phyloP scores from a whole-genome alignment of 2,113 vertebrate genomes.

The Lepus timidus region DNA sequence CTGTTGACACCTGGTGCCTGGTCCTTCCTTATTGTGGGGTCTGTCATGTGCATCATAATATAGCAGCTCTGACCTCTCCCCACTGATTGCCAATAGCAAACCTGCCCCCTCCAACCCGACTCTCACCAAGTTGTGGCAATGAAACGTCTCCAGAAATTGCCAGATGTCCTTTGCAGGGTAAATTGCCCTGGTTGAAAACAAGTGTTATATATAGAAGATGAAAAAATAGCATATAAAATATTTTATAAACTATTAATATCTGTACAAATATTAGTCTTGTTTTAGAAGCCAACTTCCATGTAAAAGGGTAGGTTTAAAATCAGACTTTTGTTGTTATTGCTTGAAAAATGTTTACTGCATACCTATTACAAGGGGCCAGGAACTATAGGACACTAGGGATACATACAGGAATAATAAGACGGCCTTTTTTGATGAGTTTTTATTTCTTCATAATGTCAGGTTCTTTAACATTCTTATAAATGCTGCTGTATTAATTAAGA shows the following conservation, averaged over 20 bases:
- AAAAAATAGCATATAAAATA: background rate
- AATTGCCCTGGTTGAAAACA: background rate
- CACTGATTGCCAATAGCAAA: background rate
- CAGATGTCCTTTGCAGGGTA: background rate
- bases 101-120: background rate
- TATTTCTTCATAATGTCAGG: constrained; percentile 46
- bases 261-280: background rate
- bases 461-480: constrained; percentile 39
- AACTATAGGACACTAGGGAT: background rate
- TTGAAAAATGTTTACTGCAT: constrained; percentile 55
- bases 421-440: constrained; percentile 40
- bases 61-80: background rate
- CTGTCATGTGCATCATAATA: background rate
- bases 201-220: background rate
- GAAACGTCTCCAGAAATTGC: background rate
- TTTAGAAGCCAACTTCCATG: constrained; percentile 12
- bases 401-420: background rate
- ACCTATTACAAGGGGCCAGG: background rate
- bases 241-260: constrained; percentile 45
- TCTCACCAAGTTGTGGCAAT: background rate
- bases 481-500: constrained; percentile 44
- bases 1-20: background rate
- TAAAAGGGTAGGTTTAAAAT: background rate
- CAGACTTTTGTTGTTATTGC: background rate
- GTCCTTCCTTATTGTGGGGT: background rate